A percentile compares a stretch with the other conserved stretches of the same genome.
phyloP scores from a whole-genome alignment of 1,140 invertebrate genomes.

The Euglossa dilemma region DNA sequence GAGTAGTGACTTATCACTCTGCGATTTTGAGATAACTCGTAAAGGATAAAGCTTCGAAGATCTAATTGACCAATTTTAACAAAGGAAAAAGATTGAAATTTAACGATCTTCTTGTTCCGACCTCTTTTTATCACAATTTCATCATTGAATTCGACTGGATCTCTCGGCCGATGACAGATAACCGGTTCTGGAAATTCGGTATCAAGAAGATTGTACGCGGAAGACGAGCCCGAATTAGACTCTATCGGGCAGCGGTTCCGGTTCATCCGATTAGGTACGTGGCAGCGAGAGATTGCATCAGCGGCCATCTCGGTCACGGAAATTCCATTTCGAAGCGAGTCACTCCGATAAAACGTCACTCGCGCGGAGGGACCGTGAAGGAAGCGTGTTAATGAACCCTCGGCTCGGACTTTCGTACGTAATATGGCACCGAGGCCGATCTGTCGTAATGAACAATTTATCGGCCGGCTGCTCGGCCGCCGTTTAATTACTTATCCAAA shows the following conservation, averaged over 20 bases:
- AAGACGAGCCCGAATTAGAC: slow-evolving; percentile 37
- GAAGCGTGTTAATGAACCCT: slow-evolving; percentile 50
- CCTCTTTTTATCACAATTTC: too few species aligned
- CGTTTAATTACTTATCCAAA: slow-evolving; percentile 43
- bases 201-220: neutral
- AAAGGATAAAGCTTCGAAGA: too few species aligned
- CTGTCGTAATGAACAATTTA: slow-evolving; percentile 34
- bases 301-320: slow-evolving; percentile 3
- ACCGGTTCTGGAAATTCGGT: too few species aligned
- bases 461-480: slow-evolving; percentile 5
- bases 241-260: neutral
- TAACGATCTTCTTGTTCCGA: too few species aligned
- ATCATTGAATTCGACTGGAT: too few species aligned
- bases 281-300: slow-evolving; percentile 23
- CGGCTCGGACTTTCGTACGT: slow-evolving; percentile 9
- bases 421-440: neutral
- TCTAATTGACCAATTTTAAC: too few species aligned
- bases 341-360: slow-evolving; percentile 10
- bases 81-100: too few species aligned
- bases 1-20: too few species aligned
- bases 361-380: neutral
- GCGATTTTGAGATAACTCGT: too few species aligned
- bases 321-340: slow-evolving; percentile 48
- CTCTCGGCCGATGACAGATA: too few species aligned
- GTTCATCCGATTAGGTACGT: slow-evolving; percentile 16